Base-by-base conservation (phyloP, 2,113 vertebrate species). In the Leptocoma aspasia region DNA sequence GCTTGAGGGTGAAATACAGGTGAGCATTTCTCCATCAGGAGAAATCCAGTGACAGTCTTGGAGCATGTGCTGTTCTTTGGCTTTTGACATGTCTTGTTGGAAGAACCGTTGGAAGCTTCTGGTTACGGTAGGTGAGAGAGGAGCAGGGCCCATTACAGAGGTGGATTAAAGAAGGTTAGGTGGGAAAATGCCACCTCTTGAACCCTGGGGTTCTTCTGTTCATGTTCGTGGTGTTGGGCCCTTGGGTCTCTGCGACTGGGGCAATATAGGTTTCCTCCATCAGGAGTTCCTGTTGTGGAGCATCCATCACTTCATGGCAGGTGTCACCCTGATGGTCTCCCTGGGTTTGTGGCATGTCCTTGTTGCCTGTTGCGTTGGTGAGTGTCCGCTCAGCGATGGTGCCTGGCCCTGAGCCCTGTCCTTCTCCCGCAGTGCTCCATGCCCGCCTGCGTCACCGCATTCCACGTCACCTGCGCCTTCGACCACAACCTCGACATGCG, bases 381-480 rank as follows among this genome's bases (percentile, higher is more conserved):
- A 8, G 41, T 11, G 6, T 71, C 14, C 42, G 41, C 9, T 12
- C 14, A 7, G 18, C 1, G 0, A 0, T 3, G 26, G 13, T 41
- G 78, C 47, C 3, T 61, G 49, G 26, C 54, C 69, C 5, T 79
- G 56, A 89, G 54, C 53, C 77, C n/a, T 94, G 70, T 96, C 81
- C 94, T 65, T 76, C 11, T 80, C 85, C 87, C 10, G 0, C 97
- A 99, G 99, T 99, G 99, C 97, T 99, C 98, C 96, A 99, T 99
- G 99, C 98, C 99, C 52, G 98, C 99, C 97, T 99, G 99, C 6
- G 97, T 99, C 89, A 99, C 99, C 20, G 99, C 99, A 30, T 99
- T 99, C 98, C 99, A 99, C 18, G 99, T 99, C 97, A 99, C 99
- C 1, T 99, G 99, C 98, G 99, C 99, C 96, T 99, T 99, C 53